Percentiles rank a stretch among this genome's conserved stretches.
phyloP scores from a whole-genome alignment of 1,140 invertebrate genomes.

The Ridgeia piscesae region DNA sequence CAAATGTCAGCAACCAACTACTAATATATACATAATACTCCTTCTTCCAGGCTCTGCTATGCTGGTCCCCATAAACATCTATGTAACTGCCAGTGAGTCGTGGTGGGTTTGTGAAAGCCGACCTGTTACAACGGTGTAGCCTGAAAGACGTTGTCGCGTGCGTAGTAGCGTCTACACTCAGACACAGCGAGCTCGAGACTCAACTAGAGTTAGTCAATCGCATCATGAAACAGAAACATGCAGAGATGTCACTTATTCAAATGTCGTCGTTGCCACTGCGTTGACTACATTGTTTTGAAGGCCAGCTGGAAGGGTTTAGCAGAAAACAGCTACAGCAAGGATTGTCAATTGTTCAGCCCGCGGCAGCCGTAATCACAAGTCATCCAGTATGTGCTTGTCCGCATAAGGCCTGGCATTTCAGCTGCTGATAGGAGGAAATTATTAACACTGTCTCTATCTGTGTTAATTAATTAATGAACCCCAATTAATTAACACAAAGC shows the following conservation, averaged over 20 bases:
- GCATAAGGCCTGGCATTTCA: background rate
- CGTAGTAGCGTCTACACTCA: background rate
- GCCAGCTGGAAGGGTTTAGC: background rate
- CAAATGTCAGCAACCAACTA: slow-evolving; percentile 5
- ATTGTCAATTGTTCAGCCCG: background rate
- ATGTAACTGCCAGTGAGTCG: background rate
- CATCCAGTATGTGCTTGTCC: background rate
- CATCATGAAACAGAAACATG: background rate
- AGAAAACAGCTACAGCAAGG: background rate
- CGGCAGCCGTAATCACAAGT: background rate
- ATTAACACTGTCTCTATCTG: slow-evolving; percentile 1
- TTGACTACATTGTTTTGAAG: background rate
- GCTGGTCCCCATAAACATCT: background rate
- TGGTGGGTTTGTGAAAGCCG: background rate
- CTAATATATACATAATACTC: slow-evolving; percentile 6
- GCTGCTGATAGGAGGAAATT: background rate
- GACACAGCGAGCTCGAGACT: background rate
- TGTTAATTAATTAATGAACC: slow-evolving; percentile 6
- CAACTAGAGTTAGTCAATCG: background rate
- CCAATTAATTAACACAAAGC: background rate
- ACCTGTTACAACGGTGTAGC: background rate
- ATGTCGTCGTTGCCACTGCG: background rate
- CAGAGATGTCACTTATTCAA: background rate
- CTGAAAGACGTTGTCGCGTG: background rate
- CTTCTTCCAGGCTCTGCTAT: slow-evolving; percentile 1